Base-by-base conservation (phyloP, 2,797 vertebrate genomes). In the Macropodus opercularis region DNA sequence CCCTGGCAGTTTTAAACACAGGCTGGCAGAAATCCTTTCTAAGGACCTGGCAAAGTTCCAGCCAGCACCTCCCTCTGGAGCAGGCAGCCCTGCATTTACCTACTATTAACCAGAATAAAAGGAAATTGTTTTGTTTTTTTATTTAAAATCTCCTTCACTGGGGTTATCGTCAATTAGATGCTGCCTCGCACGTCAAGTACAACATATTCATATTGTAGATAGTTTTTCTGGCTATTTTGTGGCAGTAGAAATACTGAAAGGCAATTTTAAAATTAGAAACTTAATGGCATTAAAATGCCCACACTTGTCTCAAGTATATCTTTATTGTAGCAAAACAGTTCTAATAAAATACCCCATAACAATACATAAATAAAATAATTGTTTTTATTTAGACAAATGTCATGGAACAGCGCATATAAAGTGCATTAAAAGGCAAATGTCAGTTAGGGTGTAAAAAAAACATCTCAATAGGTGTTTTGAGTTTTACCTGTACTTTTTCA, bases 351-450 rank as follows among this genome's bases (percentile, higher is more conserved):
- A 78, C 43, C 50, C n/a, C 55, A 82, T 69, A 71, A 43, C 72
- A 13, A 32, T 77, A 69, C 77, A 89, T 91, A 91, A 90, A 91
- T 92, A 90, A 91, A 89, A 85, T 85, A 86, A 61, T 69, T 75
- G 40, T 54, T 80, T 12, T 85, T 65, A 78, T 86, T 79, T 75
- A 72, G 53, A 79, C 67, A 63, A 38, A 66, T 23, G 19, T 65
- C 58, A 52, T 75, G 72, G 63, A 75, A 75, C 59, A 60, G 69
- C 60, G 63, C 72, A 63, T 77, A 71, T 93, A 93, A 94, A 94
- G 93, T 94, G 93, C 92, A 78, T 66, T 79, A 52, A 58, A 81
- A 73, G 62, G 63, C 69, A 77, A 71, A 11, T 18, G n/a, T 70
- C 72, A 57, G 61, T 59, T 66, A 36, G 11, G 27, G 59, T 32